Conservation (phyloP, 2,113 vertebrate species). For the Gobio gobio region DNA sequence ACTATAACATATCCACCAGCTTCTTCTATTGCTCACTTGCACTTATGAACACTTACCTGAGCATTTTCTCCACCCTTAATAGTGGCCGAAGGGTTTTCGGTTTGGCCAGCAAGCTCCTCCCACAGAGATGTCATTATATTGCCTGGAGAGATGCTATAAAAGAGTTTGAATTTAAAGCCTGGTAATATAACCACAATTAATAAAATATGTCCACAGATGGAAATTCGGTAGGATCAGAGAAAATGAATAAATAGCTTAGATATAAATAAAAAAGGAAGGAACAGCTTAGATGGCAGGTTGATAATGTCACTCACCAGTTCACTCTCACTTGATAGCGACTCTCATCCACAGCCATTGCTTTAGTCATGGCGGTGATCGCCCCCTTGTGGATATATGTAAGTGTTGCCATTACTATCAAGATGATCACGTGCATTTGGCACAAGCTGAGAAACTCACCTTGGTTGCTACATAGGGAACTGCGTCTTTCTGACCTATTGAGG, state of each 20-base stretch:
- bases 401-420: slow-evolving; percentile 34
- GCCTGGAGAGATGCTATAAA: slow-evolving; percentile 80
- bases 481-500: slow-evolving; percentile 75
- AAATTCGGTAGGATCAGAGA: not conserved
- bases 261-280: not conserved
- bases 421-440: not conserved
- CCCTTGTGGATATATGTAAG: slow-evolving; percentile 70
- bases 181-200: not conserved
- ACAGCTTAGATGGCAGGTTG: not conserved
- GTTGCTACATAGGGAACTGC: slow-evolving; percentile 81
- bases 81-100: slow-evolving; percentile 62
- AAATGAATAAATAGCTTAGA: not conserved
- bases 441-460: slow-evolving; percentile 72
- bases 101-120: slow-evolving; percentile 72
- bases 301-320: slow-evolving; percentile 77
- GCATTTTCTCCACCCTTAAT: slow-evolving; percentile 69
- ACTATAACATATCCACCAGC: not conserved
- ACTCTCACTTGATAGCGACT: slow-evolving; percentile 79
- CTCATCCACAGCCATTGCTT: slow-evolving; percentile 86
- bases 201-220: not conserved
- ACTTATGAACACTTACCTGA: slow-evolving; percentile 68
- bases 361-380: slow-evolving; percentile 83
- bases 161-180: not conserved
- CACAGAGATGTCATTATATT: slow-evolving; percentile 84
- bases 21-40: not conserved